Evolutionary conservation across 2,797 vertebrate genomes (phyloP), one percentile per base, ranked within the genome.

Genomic region (Pantherophis vulpinus): DNA sequence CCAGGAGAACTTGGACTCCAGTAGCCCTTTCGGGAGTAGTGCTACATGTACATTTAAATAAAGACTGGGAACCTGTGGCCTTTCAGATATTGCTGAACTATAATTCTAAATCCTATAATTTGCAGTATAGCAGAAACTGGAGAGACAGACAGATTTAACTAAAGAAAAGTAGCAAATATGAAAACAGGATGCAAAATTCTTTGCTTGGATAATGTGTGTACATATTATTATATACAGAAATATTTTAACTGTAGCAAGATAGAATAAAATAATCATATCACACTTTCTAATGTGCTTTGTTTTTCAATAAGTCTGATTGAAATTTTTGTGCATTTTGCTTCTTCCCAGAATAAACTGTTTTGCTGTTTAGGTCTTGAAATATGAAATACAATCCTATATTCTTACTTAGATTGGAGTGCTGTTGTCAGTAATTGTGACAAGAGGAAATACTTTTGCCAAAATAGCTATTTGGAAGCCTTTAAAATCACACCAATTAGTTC

Each of bases 401-500:
- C 63, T 54, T 54, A 70, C 12, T 42, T 55, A 63, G 37, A 20
- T 11, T 51, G 51, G 7, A 18, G 42, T 37, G 20, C 58, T 12
- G 2, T 32, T 89, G 1, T 11, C 27, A 83, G 55, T 18, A 47
- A 18, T 23, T 74, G 10, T 89, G 18, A 51, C 25, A 3, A 32
- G 18, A 89, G 20, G 20, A 47, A 23, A 10, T 58, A 55, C 25
- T 47, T 63, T 59, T 47, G 13, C 37, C 60, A 2, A 60, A 58
- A 51, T 83, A 58, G 56, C 55, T 9, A 14, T 47, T n/a, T 58
- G 10, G 14, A 54, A 58, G 14, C 88, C 32, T 58, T 32, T 47
- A 89, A 83, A 61, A 20, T 74, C 87, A 79, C 8, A 93, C 86
- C 51, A 94, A 92, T 93, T 86, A 59, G 12, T 79, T 92, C 88